Evolutionary conservation across 35 echinoderm and acorn worm species (phyloP), one percentile per base, ranked within the genome.

Genomic region (Apostichopus parvimensis): DNA sequence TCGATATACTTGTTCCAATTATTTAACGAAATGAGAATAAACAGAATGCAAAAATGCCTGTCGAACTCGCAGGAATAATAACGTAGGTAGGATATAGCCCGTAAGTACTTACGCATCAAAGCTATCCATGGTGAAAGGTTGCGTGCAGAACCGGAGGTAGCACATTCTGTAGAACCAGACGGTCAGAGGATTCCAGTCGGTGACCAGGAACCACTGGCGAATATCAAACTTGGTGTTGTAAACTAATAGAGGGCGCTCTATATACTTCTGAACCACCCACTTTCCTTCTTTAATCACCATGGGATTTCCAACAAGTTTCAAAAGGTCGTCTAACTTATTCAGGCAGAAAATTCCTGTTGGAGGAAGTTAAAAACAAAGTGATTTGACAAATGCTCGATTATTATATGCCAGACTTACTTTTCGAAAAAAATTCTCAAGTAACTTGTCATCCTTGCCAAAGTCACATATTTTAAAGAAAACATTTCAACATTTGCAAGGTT

Each of bases 231-330:
- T 98, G 79, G 96, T 95, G 53, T 98, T 66, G 55, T 98, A 98
- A 26, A 95, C 92, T 93, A 98, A 94, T 9, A 98, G 94, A 83
- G 96, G 96, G 56, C 96, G 96, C 93, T 98, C 96, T 90, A 98
- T 98, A 66, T 98, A 98, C 87, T 98, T 98, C 90, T 98, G 96
- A n/a, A 95, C 96, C 1, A 98, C 93, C 96, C 96, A 98, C 57
- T 98, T 98, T 18, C 94, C 94, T 82, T 98, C 96, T 84, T 98
- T 98, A n/a, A 92, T 92, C 12, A 98, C 94, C 22, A 94, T 24
- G 5, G 93, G 94, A 73, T 91, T 94, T 13, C 94, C 93, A 57
- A 98, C 94, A 53, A 98, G 91, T 58, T 98, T 98, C 56, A 95
- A 57, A 22, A 95, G 94, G 14, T 98, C 96, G 56, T 95, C 96